These are phyloP conservation scores for Acanthosepion lycidas DNA, from an alignment of 2,888 invertebrate genomes.

Conservation along the genomic window DNA sequence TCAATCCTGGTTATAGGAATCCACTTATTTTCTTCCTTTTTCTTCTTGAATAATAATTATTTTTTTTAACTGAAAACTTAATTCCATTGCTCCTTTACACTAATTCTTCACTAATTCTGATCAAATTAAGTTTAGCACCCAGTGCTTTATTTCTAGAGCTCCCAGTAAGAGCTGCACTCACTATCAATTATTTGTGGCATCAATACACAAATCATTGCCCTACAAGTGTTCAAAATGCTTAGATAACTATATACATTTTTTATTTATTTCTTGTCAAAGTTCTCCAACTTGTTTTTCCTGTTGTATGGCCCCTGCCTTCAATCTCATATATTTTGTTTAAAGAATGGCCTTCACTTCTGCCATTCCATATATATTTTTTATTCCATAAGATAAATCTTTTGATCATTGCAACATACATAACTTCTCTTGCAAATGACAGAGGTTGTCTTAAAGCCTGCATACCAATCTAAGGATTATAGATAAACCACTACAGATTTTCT, in stretches of 20 bases:
- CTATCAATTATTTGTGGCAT: neutral
- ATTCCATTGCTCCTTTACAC: too few species aligned
- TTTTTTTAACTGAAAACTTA: too few species aligned
- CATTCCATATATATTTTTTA: neutral
- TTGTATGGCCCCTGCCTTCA: neutral
- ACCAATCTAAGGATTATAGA: constrained; percentile 20
- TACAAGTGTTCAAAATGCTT: neutral
- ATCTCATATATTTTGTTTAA: neutral
- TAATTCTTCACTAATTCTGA: neutral
- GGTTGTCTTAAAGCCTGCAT: neutral
- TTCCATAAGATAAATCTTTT: neutral
- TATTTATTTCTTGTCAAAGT: neutral
- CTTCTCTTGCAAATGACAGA: constrained; percentile 33
- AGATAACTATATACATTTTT: neutral
- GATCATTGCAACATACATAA: constrained; percentile 33
- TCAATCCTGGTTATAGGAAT: too few species aligned
- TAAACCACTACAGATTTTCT: neutral
- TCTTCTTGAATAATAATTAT: too few species aligned
- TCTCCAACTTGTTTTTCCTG: neutral
- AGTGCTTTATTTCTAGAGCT: neutral
- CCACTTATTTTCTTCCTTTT: too few species aligned
- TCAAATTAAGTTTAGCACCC: neutral
- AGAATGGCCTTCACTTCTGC: neutral
- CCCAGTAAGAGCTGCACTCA: neutral
- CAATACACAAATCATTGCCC: neutral